Evolutionary conservation across 1,140 invertebrate species (phyloP).

Genomic region (Alviniconcha marisindica): DNA sequence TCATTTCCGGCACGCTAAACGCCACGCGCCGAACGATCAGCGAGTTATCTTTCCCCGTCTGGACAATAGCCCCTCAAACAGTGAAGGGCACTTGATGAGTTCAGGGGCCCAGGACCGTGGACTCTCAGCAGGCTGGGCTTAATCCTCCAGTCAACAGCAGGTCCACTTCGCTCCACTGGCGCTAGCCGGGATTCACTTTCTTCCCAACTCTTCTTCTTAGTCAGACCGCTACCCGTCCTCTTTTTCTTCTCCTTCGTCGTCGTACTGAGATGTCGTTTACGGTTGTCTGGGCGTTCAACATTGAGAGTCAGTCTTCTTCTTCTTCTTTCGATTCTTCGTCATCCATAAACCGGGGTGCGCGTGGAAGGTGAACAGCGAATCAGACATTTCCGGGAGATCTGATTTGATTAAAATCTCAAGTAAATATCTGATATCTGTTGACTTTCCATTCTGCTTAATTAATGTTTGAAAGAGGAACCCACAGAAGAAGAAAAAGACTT

Average conservation of each 20-base stretch:
- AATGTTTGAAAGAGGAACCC: no score
- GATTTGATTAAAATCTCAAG: no score
- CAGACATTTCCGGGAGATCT: no score
- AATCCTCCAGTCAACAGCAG: neutral
- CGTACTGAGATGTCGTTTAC: neutral
- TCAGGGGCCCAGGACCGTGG: neutral
- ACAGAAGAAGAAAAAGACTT: no score
- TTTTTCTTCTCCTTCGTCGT: neutral
- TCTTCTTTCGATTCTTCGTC: no score
- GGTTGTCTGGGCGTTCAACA: no score
- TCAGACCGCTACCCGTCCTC: neutral
- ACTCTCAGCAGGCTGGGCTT: neutral
- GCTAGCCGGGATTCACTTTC: neutral
- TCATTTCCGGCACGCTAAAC: neutral
- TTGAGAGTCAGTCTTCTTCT: no score
- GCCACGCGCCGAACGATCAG: conserved; percentile 16
- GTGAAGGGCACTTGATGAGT: conserved; percentile 1
- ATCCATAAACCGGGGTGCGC: no score
- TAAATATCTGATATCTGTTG: no score
- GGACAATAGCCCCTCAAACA: conserved; percentile 30
- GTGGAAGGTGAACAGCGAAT: no score
- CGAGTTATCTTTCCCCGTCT: conserved; percentile 27
- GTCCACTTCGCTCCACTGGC: neutral
- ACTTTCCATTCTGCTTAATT: no score
- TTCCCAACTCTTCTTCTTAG: neutral